Evolutionary conservation across 1,140 invertebrate species (phyloP), one percentile per base, ranked within the genome.

Genomic region (Drosophila ohnishii): DNA sequence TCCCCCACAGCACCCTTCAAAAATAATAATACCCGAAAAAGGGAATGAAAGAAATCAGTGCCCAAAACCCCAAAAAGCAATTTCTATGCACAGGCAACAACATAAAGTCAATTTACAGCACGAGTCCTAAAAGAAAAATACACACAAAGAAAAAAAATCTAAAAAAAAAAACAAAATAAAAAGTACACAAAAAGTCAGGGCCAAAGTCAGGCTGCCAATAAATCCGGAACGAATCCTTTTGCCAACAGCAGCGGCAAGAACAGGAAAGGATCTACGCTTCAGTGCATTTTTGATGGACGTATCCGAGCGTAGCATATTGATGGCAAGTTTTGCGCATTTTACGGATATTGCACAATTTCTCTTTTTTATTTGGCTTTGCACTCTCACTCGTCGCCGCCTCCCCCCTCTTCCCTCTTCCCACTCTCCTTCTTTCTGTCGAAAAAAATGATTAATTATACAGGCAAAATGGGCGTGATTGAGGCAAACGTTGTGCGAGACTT

Each of bases 281-380:
- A 84, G 67, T 88, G 84, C 80, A 88, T 88, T 88, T 88, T 78
- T 88, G 84, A 88, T 88, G 85, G 84, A 88, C 84, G 84, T 88
- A 88, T 88, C 84, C 84, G 84, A 88, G 84, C 84, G 84, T 88
- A 88, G 84, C 85, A 88, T 88, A 88, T 88, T 88, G 84, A 88
- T 88, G 85, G 84, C 84, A 88, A 88, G 77, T 88, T 88, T 88
- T 88, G 79, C 84, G 80, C 80, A 88, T 88, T 88, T 88, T 88
- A 88, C 84, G 84, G 84, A 88, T 88, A 88, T 88, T 88, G 84
- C 84, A 88, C 84, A 88, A 88, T 88, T 78, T 77, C 70, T 63
- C 62, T 57, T 66, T 50, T 44, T 56, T 53, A 44, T 60, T 78
- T 55, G 22, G 42, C 32, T 50, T 56, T 51, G 35, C 40, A 42